Percentiles rank a stretch among this genome's conserved stretches.
phyloP scores from a whole-genome alignment of 1,140 invertebrate species.

The Bradynema listronoti region DNA sequence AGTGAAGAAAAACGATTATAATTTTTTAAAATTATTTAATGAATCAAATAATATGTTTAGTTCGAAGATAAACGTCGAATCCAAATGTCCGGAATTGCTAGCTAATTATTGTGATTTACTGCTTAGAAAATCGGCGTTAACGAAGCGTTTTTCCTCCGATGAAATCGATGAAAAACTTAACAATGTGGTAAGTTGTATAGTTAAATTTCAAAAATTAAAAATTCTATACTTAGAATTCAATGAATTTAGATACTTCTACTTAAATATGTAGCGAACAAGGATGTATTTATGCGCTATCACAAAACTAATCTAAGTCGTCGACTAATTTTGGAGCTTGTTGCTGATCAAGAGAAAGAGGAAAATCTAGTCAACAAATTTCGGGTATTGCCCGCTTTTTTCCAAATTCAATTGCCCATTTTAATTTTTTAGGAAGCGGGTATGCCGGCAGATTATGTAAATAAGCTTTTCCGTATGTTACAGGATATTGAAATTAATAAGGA shows the following conservation, averaged over 20 bases:
- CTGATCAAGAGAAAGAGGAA: slow-evolving; percentile 97
- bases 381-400: slow-evolving; percentile 49
- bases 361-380: slow-evolving; percentile 78
- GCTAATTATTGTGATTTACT: slow-evolving; percentile 99
- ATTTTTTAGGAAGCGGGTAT: slow-evolving; percentile 74
- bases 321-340: slow-evolving; percentile 87
- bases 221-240: too few species aligned
- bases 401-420: slow-evolving; percentile 5
- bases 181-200: slow-evolving; percentile 72
- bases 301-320: slow-evolving; percentile 93
- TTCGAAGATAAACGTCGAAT: slow-evolving; percentile 64
- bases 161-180: slow-evolving; percentile 87
- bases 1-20: too few species aligned
- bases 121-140: slow-evolving; percentile 85
- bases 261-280: slow-evolving; percentile 98
- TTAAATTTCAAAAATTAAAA: too few species aligned
- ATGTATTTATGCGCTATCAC: slow-evolving; percentile 98
- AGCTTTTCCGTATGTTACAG: slow-evolving; percentile 81
- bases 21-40: slow-evolving; percentile 39
- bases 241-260: slow-evolving; percentile 1
- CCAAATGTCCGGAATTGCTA: slow-evolving; percentile 93
- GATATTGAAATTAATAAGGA: slow-evolving; percentile 90
- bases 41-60: slow-evolving; percentile 31
- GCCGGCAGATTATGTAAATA: slow-evolving; percentile 98
- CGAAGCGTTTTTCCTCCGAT: slow-evolving; percentile 90